Conservation (phyloP, 2,888 invertebrate genomes). For the Diadegma fenestrale region DNA sequence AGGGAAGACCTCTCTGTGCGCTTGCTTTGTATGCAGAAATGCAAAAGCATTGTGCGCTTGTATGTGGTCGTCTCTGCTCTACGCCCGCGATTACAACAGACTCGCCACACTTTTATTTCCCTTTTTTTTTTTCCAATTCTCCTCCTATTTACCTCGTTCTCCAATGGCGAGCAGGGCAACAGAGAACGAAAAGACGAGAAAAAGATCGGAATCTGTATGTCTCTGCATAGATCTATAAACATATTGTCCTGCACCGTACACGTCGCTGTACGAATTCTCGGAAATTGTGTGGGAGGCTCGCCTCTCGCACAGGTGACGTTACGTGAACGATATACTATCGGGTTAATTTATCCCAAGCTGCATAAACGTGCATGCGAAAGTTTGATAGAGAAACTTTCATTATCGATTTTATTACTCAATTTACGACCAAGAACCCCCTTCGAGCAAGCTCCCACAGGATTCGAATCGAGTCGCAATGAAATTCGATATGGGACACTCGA, state of each 20-base stretch:
- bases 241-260: slow-evolving; percentile 21
- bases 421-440: slow-evolving; percentile 20
- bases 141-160: slow-evolving; percentile 30
- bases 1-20: slow-evolving; percentile 35
- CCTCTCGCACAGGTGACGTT: slow-evolving; percentile 61
- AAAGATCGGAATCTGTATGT: slow-evolving; percentile 48
- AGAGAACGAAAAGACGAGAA: slow-evolving; percentile 33
- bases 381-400: not conserved
- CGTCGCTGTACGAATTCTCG: slow-evolving; percentile 51
- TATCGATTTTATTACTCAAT: slow-evolving; percentile 26
- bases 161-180: slow-evolving; percentile 8
- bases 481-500: not conserved
- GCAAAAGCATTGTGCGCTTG: slow-evolving; percentile 68
- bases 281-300: slow-evolving; percentile 54
- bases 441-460: not conserved
- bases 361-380: not conserved
- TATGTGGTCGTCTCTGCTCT: slow-evolving; percentile 45
- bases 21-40: slow-evolving; percentile 73
- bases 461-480: slow-evolving; percentile 6
- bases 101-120: slow-evolving; percentile 32
- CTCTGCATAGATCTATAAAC: slow-evolving; percentile 13
- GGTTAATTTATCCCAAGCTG: slow-evolving; percentile 45
- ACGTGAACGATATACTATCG: slow-evolving; percentile 52
- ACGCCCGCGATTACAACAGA: slow-evolving; percentile 61
- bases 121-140: slow-evolving; percentile 26